phyloP scores from a whole-genome alignment of 1,140 invertebrate genomes.

The Marisa cornuarietis region DNA sequence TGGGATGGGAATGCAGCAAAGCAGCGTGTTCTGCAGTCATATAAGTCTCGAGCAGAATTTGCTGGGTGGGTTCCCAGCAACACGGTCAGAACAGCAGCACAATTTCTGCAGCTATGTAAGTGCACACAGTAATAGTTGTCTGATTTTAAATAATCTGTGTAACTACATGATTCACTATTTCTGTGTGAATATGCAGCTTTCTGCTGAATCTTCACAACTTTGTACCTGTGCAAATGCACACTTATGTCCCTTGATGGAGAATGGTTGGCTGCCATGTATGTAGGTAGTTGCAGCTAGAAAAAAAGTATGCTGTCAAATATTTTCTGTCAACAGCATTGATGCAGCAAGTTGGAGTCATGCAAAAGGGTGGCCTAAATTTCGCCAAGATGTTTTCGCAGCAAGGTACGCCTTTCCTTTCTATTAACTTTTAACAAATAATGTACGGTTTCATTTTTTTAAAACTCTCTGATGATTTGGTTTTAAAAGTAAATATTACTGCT shows the following conservation, averaged over 20 bases:
- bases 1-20: constrained; percentile 98
- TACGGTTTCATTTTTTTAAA: too few species aligned
- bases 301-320: neutral
- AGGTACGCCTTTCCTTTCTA: neutral
- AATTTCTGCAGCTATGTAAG: constrained; percentile 82
- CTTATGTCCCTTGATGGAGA: neutral
- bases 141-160: too few species aligned
- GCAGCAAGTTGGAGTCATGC: neutral
- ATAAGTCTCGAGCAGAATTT: constrained; percentile 63
- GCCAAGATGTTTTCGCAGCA: constrained; percentile 17
- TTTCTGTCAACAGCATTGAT: constrained; percentile 4
- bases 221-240: neutral
- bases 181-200: neutral
- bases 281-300: too few species aligned
- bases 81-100: constrained; percentile 84
- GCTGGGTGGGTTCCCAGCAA: constrained; percentile 96
- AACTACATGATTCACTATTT: neutral
- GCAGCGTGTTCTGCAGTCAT: constrained; percentile 60
- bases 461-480: too few species aligned
- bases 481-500: too few species aligned
- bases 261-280: too few species aligned
- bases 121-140: neutral
- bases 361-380: constrained; percentile 16
- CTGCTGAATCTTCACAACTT: neutral
- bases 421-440: too few species aligned